Base-by-base conservation (phyloP, 2,113 vertebrate species). In the Micronisus gabar region DNA sequence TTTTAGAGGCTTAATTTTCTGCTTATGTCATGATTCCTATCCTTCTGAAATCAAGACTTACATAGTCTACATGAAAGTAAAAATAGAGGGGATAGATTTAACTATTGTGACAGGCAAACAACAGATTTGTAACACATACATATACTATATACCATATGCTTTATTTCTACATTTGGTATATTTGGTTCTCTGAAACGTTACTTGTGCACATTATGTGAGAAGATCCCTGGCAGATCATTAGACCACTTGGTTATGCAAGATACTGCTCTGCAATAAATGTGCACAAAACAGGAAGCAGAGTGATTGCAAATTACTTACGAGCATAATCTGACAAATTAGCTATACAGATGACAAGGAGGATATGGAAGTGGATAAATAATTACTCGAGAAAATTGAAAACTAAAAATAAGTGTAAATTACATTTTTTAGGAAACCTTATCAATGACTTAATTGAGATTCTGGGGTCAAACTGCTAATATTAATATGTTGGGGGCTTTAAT, bases 231-330 rank as follows among this genome's bases (percentile, higher is more conserved):
- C 36, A 41, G 40, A 91, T 93, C 86, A 78, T 79, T 85, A 84
- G 56, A 74, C n/a, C 58, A 50, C 66, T 95, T 80, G 66, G 71
- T 93, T 97, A 97, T 93, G 92, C 85, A 97, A 95, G 85, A 93
- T 63, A 84, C 45, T 75, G 86, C 79, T 93, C 59, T 58, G 85
- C 71, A 88, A 70, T 56, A 91, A 86, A 92, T 56, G 85, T 36
- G 85, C 79, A 90, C 63, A 74, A 67, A 96, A 92, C 95, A 97
- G 96, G 95, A 97, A 97, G 79, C 71, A 82, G 30, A 66, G 38
- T 92, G 92, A 97, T 94, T 96, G 85, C 92, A 96, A 97, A 93
- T 95, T 95, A 94, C 88, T 96, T 90, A 65, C 4, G 23, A 95
- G 73, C 79, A 79, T 93, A 95, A 93, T 96, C 90, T 96, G 71